Base-by-base conservation (phyloP, 2,888 invertebrate species). In the Spicauda simplicius region DNA sequence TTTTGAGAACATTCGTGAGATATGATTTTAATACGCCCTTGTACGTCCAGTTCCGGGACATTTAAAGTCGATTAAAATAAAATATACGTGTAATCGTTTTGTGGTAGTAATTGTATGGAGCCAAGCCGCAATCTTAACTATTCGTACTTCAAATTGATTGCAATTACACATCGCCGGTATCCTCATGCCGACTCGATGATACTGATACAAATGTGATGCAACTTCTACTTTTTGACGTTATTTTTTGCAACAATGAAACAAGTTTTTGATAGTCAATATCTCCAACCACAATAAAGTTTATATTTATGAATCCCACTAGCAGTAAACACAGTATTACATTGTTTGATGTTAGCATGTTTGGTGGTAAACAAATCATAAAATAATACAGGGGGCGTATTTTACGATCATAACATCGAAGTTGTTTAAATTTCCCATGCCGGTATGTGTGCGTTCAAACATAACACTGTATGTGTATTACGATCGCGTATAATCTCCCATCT, bases 51-150 rank as follows among this genome's bases (percentile, higher is more conserved):
- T 91, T 91, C 89, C 90, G 89, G 89, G 85, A 79, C 80, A 82
- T 85, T 85, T 85, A 88, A 90, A 86, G 87, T 87, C 86, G 84
- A 55, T 84, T 86, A 86, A 85, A 87, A 81, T 85, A 85, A 86
- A 86, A 83, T 82, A 80, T 14, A 62, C 80, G 75, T 73, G 77
- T 54, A 66, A 54, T 48, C 18, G 33, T 6, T 55, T 55, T 60
- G 66, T 55, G 55, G 60, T 37, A 45, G 12, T 60, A 60, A 60
- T 66, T 60, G 60, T 48, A 33, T 48, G 60, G 55, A 63, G 54
- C 30, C 25, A 55, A 30, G 45, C 66, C 53, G 65, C 65, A 65
- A 59, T 65, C n/a, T 59, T 54, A 18, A 60, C 55, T 16, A 45
- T 63, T 63, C 45, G 25, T 41, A 59, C 60, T 48, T 48, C 20